Evolutionary conservation across 2,113 vertebrate genomes (phyloP).

Genomic region (Chloropsis hardwickii): DNA sequence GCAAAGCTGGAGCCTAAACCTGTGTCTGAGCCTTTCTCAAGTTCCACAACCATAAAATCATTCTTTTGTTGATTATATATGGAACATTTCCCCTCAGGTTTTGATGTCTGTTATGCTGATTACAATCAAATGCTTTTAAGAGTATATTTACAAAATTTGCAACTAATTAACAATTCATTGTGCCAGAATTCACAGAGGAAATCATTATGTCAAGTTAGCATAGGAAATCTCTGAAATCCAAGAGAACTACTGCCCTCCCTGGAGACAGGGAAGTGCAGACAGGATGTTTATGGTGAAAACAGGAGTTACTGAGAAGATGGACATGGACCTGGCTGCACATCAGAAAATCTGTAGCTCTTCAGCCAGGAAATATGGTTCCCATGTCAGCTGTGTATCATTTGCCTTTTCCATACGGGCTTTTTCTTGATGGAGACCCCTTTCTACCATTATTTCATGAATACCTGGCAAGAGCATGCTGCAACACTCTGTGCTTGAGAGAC

Average conservation of each 20-base stretch:
- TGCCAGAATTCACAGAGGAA: background rate
- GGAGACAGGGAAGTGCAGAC: background rate
- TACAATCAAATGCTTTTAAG: background rate
- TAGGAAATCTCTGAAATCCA: background rate
- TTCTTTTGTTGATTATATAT: background rate
- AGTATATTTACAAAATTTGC: background rate
- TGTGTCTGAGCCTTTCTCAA: background rate
- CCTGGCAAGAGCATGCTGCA: background rate
- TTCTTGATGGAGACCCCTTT: background rate
- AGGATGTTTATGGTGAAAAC: background rate
- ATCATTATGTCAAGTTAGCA: background rate
- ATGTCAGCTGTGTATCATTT: background rate
- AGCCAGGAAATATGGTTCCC: background rate
- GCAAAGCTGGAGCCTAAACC: background rate
- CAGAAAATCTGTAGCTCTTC: background rate
- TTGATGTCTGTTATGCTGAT: background rate
- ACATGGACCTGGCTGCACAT: background rate
- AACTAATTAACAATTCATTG: background rate
- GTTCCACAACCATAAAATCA: background rate
- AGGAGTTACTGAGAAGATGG: background rate
- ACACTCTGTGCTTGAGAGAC: background rate
- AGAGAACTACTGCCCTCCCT: background rate
- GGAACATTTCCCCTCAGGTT: background rate
- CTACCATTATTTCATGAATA: background rate
- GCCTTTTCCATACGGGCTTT: background rate